Evolutionary conservation across 2,888 invertebrate species (phyloP), one percentile per base, ranked within the genome.

Genomic region (Clepsis dumicolana): DNA sequence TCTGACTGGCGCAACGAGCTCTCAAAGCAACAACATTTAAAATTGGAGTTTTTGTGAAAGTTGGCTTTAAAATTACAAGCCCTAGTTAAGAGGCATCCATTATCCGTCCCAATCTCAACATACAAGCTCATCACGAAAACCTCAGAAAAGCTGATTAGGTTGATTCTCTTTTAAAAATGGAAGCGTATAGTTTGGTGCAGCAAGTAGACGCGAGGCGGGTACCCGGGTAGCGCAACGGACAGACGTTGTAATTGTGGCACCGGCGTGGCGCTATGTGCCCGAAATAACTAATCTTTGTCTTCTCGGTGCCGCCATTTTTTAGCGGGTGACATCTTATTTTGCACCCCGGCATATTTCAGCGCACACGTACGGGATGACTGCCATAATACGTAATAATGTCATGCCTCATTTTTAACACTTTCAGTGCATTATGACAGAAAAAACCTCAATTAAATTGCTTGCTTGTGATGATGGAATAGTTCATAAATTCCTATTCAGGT

Each of bases 321-420:
- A 84, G 73, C 77, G 70, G 79, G 80, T 85, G 86, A 88, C 87
- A 87, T 82, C 86, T 85, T 86, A 87, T 88, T 87, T 87, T 80
- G 81, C 79, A 78, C 73, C 71, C 76, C 76, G 75, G 78, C 80
- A 84, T 83, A 85, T 86, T 84, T 80, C 76, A 74, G 73, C 71
- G 75, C 73, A 73, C 78, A 77, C 77, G 77, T 80, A 75, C 75
- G 72, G 71, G 75, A 80, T 78, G 78, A 77, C 74, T 74, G 70
- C 73, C 67, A 72, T 74, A 73, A 73, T 75, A 72, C 72, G 74
- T 74, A 74, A 77, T 74, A 76, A 75, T 73, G 74, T 75, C 75
- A 75, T 71, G 71, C 66, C 67, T 65, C 73, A 73, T 71, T 72
- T 72, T 75, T 70, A 68, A 74, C 73, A 74, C 53, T 68, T 71